These are phyloP conservation scores for Todiramphus chloris DNA, from an alignment of 2,113 vertebrate genomes.

Conservation along the genomic window DNA sequence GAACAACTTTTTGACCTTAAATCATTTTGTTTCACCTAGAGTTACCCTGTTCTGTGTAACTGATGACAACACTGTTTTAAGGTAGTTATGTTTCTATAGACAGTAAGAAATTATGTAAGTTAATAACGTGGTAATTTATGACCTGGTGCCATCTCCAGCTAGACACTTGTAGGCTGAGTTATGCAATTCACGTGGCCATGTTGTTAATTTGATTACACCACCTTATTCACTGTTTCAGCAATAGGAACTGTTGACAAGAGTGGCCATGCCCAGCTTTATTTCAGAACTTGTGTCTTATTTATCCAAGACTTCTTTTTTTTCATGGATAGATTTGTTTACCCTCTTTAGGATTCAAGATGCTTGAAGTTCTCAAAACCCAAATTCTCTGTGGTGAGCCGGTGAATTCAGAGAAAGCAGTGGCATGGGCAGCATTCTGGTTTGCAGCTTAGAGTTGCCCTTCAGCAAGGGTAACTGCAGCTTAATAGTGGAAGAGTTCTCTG, in stretches of 20 bases:
- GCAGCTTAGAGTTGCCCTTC: background rate
- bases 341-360: background rate
- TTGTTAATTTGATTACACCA: conserved; percentile 16
- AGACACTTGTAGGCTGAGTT: background rate
- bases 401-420: background rate
- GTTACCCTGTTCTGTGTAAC: background rate
- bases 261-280: conserved; percentile 5
- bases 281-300: background rate
- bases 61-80: background rate
- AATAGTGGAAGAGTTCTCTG: background rate
- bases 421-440: background rate
- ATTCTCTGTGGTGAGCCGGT: background rate
- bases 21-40: background rate
- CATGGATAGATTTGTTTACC: background rate
- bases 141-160: background rate
- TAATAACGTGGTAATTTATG: conserved; percentile 4
- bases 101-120: background rate
- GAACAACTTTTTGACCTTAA: background rate
- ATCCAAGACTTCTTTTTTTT: background rate
- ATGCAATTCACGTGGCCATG: background rate
- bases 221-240: background rate
- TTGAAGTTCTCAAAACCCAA: background rate
- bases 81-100: background rate
- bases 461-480: background rate
- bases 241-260: conserved; percentile 16